Evolutionary conservation across 2,113 vertebrate genomes (phyloP).

Genomic region (Scortum barcoo): DNA sequence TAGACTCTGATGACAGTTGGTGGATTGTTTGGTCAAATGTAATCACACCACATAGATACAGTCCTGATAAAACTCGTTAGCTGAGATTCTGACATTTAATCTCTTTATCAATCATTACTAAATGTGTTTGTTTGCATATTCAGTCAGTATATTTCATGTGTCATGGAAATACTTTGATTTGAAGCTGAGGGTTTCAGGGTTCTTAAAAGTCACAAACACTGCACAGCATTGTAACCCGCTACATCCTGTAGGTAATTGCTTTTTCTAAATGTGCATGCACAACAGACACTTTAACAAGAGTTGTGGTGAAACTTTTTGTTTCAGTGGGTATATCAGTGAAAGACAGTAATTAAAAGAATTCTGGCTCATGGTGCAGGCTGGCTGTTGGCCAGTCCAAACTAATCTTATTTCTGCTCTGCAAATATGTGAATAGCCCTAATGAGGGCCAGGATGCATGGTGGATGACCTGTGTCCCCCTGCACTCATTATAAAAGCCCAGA

Average conservation of each 20-base stretch:
- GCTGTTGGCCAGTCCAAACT: conserved; percentile 66
- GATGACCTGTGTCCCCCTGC: conserved; percentile 74
- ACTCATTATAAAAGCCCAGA: conserved; percentile 80
- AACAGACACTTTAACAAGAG: conserved; percentile 52
- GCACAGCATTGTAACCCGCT: neutral
- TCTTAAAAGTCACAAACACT: conserved; percentile 12
- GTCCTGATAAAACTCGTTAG: neutral
- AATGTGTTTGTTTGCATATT: conserved; percentile 1
- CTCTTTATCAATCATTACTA: neutral
- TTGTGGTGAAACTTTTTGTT: conserved; percentile 56
- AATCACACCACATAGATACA: neutral
- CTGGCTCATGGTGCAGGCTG: conserved; percentile 46
- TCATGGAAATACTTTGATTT: conserved; percentile 12
- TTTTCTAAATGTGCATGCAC: conserved; percentile 14
- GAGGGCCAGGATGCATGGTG: conserved; percentile 72
- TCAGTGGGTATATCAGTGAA: conserved; percentile 50
- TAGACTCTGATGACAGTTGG: neutral
- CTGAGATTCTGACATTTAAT: neutral
- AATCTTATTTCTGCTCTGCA: conserved; percentile 77
- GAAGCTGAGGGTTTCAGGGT: conserved; percentile 8
- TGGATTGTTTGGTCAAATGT: conserved; percentile 2
- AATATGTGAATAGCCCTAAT: conserved; percentile 80
- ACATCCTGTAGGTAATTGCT: conserved; percentile 43
- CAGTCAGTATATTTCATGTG: conserved; percentile 1
- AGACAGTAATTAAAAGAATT: conserved; percentile 69